phyloP scores from a whole-genome alignment of 2,797 vertebrate genomes.

The Mus caroli region DNA sequence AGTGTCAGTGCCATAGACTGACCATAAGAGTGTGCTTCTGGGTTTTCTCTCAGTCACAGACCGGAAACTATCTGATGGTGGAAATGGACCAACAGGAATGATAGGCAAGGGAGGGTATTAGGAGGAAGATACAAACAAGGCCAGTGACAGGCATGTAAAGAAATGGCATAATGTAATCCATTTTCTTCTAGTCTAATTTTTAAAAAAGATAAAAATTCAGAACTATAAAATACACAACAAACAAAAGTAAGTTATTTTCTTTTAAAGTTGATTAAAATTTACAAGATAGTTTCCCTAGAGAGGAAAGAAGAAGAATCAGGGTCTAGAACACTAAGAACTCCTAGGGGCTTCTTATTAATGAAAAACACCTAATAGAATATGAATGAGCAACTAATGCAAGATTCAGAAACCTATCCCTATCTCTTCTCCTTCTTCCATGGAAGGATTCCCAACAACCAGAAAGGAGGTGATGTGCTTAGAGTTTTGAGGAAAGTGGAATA shows the following conservation, averaged over 20 bases:
- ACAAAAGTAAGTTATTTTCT: neutral
- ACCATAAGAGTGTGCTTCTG: neutral
- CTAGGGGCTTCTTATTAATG: slow-evolving; percentile 25
- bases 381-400: slow-evolving; percentile 19
- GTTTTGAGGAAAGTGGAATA: neutral
- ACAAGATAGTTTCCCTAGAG: slow-evolving; percentile 26
- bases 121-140: neutral
- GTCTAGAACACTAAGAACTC: neutral
- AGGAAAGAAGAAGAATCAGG: neutral
- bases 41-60: neutral
- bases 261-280: slow-evolving; percentile 24
- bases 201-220: neutral
- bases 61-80: neutral
- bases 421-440: neutral
- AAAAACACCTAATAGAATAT: slow-evolving; percentile 51
- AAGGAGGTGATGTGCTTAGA: accelerated
- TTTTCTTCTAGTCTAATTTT: neutral
- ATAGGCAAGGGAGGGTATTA: neutral
- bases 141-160: too few species aligned
- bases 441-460: accelerated
- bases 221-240: neutral
- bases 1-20: neutral
- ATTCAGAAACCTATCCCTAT: neutral
- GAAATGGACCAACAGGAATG: neutral
- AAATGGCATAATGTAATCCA: neutral